Evolutionary conservation across 2,797 vertebrate genomes (phyloP).

Genomic region (Liparis tanakae): DNA sequence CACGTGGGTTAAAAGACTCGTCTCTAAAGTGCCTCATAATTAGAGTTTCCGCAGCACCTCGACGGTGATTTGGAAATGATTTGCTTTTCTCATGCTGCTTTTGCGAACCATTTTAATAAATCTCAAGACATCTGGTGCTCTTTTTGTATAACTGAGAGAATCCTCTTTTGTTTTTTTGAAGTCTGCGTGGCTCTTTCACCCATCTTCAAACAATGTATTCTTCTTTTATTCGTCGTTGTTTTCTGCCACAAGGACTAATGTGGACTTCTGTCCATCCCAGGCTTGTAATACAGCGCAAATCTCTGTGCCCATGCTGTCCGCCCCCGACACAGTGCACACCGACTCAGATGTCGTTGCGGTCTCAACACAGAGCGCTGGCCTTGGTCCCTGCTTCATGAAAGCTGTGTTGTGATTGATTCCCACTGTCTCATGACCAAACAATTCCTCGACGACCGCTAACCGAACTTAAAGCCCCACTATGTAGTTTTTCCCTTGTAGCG

Average conservation of each 20-base stretch:
- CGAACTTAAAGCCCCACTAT: too few relatives aligned
- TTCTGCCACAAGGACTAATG: background rate
- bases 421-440: background rate
- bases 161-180: background rate
- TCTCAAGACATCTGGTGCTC: slow-evolving; percentile 31
- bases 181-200: background rate
- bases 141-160: slow-evolving; percentile 13
- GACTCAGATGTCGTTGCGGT: slow-evolving; percentile 13
- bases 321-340: background rate
- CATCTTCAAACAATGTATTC: background rate
- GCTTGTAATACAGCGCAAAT: background rate
- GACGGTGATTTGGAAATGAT: slow-evolving; percentile 29
- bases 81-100: slow-evolving; percentile 28
- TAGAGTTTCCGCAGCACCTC: slow-evolving; percentile 32
- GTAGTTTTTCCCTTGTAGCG: too few relatives aligned
- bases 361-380: background rate
- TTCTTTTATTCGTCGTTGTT: background rate
- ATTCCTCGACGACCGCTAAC: background rate
- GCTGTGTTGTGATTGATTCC: background rate
- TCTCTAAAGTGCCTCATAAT: slow-evolving; percentile 43
- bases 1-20: slow-evolving; percentile 32
- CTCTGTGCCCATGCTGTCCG: slow-evolving; percentile 18
- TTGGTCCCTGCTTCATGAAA: background rate
- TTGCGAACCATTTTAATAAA: slow-evolving; percentile 20
- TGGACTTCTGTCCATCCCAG: too few relatives aligned